phyloP scores from a whole-genome alignment of 2,888 invertebrate genomes.

The Thymelicus acteon region DNA sequence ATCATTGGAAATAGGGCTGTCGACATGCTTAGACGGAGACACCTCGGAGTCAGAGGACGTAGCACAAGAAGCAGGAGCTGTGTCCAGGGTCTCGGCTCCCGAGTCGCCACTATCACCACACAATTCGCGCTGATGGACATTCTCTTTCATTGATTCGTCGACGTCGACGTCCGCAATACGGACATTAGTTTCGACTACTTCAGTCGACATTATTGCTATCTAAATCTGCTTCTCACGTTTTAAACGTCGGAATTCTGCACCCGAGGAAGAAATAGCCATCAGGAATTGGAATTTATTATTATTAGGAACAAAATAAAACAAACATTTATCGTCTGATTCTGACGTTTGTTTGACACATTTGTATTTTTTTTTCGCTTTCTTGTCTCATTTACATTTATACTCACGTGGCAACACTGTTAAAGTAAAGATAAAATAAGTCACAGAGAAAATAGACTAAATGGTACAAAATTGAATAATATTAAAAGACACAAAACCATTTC shows the following conservation, averaged over 20 bases:
- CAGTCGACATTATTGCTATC: slow-evolving; percentile 60
- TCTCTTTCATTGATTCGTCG: slow-evolving; percentile 60
- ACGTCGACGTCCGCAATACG: slow-evolving; percentile 68
- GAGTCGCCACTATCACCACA: slow-evolving; percentile 67
- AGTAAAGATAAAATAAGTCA: neutral
- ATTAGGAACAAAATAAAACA: slow-evolving; percentile 67
- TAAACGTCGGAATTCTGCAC: slow-evolving; percentile 47
- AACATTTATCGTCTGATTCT: slow-evolving; percentile 57
- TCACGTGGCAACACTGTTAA: neutral
- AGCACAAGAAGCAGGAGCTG: slow-evolving; percentile 52
- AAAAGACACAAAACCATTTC: too few relatives aligned
- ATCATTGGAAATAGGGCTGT: slow-evolving; percentile 30
- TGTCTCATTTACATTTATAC: neutral
- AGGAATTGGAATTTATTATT: slow-evolving; percentile 50
- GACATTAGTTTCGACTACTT: slow-evolving; percentile 49
- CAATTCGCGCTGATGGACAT: slow-evolving; percentile 52
- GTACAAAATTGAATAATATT: too few relatives aligned
- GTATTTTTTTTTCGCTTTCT: neutral
- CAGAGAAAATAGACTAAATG: neutral
- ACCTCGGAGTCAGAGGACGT: slow-evolving; percentile 54
- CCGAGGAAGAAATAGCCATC: slow-evolving; percentile 52
- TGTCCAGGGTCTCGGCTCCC: slow-evolving; percentile 58
- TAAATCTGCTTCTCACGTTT: slow-evolving; percentile 25
- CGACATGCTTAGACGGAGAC: slow-evolving; percentile 51
- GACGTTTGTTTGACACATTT: slow-evolving; percentile 16